Percentiles rank a stretch among this genome's conserved stretches.
These are phyloP conservation scores for Quadroppia sp. DNA, from an alignment of 2,888 invertebrate species.

Conservation along the genomic window DNA sequence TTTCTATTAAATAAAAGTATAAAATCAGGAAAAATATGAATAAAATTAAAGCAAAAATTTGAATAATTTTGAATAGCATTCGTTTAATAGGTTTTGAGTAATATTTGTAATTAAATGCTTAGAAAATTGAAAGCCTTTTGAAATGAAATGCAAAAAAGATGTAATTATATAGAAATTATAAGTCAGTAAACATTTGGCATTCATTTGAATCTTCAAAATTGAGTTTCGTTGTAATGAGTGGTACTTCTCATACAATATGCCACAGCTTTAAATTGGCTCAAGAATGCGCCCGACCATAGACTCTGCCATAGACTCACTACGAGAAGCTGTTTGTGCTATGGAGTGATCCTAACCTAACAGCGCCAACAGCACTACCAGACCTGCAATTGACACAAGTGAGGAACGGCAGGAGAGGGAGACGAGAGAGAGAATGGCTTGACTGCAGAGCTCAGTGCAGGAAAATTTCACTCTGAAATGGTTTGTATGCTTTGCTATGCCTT, in stretches of 20 bases:
- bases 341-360: neutral
- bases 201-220: neutral
- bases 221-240: neutral
- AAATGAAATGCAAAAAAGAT: too few relatives aligned
- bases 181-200: neutral
- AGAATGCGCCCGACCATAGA: constrained; percentile 10
- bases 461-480: neutral
- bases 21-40: too few relatives aligned
- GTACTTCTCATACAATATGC: neutral
- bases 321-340: neutral
- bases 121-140: too few relatives aligned
- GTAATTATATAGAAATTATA: too few relatives aligned
- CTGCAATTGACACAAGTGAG: neutral
- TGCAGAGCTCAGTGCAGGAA: neutral
- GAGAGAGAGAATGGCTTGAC: neutral
- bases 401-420: neutral
- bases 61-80: too few relatives aligned
- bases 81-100: too few relatives aligned
- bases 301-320: neutral
- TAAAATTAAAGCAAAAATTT: too few relatives aligned
- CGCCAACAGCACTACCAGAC: neutral
- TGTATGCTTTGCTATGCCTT: neutral
- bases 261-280: constrained; percentile 14
- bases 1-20: too few relatives aligned
- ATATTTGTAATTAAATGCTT: too few relatives aligned